phyloP scores from a whole-genome alignment of 2,113 vertebrate genomes.

The Nycticryphes semicollaris region DNA sequence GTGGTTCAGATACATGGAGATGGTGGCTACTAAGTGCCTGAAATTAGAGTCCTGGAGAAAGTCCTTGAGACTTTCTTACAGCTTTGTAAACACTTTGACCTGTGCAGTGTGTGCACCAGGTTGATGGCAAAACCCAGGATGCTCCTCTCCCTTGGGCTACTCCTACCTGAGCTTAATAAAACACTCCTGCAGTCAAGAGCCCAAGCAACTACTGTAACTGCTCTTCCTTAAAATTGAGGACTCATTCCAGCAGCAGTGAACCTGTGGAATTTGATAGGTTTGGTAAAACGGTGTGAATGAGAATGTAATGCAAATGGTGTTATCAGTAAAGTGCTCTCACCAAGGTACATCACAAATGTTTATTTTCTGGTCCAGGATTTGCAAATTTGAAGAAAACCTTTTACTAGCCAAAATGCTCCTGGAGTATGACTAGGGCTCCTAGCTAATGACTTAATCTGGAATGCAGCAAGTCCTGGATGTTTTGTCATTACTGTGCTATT shows the following conservation, averaged over 20 bases:
- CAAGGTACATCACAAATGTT: not conserved
- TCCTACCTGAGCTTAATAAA: not conserved
- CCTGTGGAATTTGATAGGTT: not conserved
- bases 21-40: not conserved
- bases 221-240: not conserved
- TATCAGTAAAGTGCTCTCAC: not conserved
- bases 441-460: not conserved
- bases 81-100: not conserved
- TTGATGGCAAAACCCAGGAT: not conserved
- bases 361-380: not conserved
- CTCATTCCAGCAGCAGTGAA: not conserved
- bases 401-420: not conserved
- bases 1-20: not conserved
- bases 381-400: not conserved
- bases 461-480: not conserved
- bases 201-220: not conserved
- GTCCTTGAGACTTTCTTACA: not conserved
- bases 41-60: not conserved
- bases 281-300: not conserved
- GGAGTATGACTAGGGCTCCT: not conserved
- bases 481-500: not conserved
- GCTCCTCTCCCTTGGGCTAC: not conserved
- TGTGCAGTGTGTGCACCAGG: not conserved
- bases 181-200: not conserved
- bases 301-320: not conserved